Percentiles rank a stretch among this genome's conserved stretches.
phyloP scores from a whole-genome alignment of 2,888 invertebrate genomes.

The Cerastis leucographa region DNA sequence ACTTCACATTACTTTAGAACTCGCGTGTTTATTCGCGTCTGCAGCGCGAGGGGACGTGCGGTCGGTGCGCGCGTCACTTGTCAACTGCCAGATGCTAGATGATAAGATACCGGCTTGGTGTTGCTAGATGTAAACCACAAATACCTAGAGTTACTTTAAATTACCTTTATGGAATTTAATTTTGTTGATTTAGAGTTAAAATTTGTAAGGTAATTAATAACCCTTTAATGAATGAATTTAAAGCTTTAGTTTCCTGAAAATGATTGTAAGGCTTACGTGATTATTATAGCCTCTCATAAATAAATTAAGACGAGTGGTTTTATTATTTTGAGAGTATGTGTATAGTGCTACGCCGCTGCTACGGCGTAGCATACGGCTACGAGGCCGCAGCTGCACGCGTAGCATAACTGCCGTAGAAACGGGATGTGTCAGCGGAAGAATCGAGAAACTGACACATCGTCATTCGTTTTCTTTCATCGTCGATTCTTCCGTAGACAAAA shows the following conservation, averaged over 20 bases:
- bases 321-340: too few relatives aligned
- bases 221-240: not conserved
- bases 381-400: too few relatives aligned
- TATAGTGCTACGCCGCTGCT: not conserved
- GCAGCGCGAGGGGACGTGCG: slow-evolving; percentile 57
- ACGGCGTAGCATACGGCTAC: slow-evolving; percentile 42
- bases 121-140: slow-evolving; percentile 49
- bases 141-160: slow-evolving; percentile 30
- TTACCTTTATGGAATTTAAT: not conserved
- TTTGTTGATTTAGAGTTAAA: not conserved
- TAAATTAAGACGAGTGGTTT: too few relatives aligned
- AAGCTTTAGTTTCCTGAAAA: not conserved
- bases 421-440: too few relatives aligned
- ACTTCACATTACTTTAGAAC: slow-evolving; percentile 56
- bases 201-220: not conserved
- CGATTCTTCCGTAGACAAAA: too few relatives aligned
- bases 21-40: slow-evolving; percentile 48
- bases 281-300: not conserved
- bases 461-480: too few relatives aligned
- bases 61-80: slow-evolving; percentile 47
- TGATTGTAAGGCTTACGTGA: not conserved
- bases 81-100: slow-evolving; percentile 69
- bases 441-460: too few relatives aligned
- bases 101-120: slow-evolving; percentile 70
- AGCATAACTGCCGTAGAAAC: too few relatives aligned